A percentile compares a stretch with the other conserved stretches of the same genome.
Conservation (phyloP, 2,888 invertebrate genomes). For the Xylocampa areola region DNA sequence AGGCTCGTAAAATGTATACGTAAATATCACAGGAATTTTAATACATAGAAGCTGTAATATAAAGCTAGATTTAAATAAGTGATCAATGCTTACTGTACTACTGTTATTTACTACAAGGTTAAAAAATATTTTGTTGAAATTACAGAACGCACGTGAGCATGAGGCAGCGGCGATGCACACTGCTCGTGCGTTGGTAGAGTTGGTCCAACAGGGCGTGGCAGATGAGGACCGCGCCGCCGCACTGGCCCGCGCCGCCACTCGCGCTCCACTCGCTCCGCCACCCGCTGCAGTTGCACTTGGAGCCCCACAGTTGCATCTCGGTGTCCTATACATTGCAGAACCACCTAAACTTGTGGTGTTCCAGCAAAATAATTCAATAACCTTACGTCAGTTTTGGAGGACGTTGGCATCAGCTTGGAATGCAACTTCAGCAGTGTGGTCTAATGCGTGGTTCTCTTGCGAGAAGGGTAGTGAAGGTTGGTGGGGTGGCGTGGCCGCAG, state of each 20-base stretch:
- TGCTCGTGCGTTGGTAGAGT: conserved; percentile 83
- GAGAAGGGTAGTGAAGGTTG: conserved; percentile 76
- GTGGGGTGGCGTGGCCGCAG: conserved; percentile 86
- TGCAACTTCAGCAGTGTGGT: conserved; percentile 82
- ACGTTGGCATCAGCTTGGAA: conserved; percentile 87
- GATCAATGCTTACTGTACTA: too few species aligned
- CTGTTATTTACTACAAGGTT: neutral
- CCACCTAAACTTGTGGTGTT: conserved; percentile 80
- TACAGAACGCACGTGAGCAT: conserved; percentile 81
- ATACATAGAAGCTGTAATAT: too few species aligned
- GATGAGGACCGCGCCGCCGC: conserved; percentile 81
- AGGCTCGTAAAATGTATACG: neutral
- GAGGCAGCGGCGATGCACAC: conserved; percentile 83
- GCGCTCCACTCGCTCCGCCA: conserved; percentile 78
- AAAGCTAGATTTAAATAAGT: too few species aligned
- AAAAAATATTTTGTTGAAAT: neutral
- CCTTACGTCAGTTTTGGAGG: conserved; percentile 89
- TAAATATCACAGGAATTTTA: conserved; percentile 6
- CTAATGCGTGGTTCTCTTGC: conserved; percentile 86
- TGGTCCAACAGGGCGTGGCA: conserved; percentile 82
- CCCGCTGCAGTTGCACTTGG: conserved; percentile 86
- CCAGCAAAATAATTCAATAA: conserved; percentile 85
- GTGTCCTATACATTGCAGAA: conserved; percentile 83
- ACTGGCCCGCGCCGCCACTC: conserved; percentile 83
- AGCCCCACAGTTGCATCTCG: conserved; percentile 86